Conservation (phyloP, 2,113 vertebrate genomes). For the Hypocryptadius cinnamomeus region DNA sequence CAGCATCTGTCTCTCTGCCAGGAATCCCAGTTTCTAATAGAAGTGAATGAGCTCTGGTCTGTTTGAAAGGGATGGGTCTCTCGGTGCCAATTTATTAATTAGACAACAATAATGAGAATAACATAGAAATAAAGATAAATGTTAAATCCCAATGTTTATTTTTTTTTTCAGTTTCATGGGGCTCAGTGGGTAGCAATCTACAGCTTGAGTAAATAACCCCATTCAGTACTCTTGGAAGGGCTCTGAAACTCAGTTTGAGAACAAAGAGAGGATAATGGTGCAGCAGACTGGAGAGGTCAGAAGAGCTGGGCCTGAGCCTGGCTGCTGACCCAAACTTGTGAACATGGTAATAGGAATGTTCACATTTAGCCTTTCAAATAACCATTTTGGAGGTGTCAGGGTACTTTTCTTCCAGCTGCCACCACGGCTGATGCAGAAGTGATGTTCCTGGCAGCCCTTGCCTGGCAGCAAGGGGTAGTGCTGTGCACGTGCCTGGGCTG, state of each 20-base stretch:
- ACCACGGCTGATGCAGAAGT: background rate
- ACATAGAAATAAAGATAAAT: conserved; percentile 33
- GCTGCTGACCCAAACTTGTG: background rate
- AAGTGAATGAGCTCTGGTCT: conserved; percentile 9
- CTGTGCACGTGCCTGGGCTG: fast-evolving
- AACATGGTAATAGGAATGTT: background rate
- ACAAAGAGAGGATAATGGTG: background rate
- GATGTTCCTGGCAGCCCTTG: no score
- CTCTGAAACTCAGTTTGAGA: background rate
- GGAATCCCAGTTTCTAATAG: background rate
- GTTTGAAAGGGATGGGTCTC: background rate
- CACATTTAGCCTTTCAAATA: background rate
- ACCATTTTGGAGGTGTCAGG: background rate
- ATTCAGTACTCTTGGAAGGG: background rate
- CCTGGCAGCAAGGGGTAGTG: background rate
- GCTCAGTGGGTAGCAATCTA: background rate
- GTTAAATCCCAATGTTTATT: background rate
- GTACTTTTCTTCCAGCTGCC: background rate
- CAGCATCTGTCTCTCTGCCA: background rate
- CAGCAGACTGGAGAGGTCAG: background rate
- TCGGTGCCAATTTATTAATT: background rate
- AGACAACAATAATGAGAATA: background rate
- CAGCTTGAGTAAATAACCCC: background rate
- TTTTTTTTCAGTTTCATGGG: background rate
- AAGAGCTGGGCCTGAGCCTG: fast-evolving